Conservation (phyloP, 2,113 vertebrate species). For the Sterrhoptilus dennistouni region DNA sequence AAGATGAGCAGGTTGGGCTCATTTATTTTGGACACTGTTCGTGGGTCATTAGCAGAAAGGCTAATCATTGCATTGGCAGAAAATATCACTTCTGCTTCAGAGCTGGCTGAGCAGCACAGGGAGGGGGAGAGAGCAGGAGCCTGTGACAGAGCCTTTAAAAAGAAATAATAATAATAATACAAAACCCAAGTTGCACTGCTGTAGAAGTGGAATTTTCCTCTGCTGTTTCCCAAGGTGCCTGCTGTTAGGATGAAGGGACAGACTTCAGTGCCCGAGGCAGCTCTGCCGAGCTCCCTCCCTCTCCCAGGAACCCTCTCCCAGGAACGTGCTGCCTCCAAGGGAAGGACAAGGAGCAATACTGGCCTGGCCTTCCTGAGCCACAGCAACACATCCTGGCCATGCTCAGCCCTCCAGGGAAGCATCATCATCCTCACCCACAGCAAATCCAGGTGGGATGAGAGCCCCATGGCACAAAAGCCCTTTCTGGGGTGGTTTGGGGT, state of each 20-base stretch:
- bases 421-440: neutral
- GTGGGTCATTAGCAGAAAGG: conserved; percentile 60
- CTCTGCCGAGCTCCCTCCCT: neutral
- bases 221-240: neutral
- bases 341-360: rapidly evolving
- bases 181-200: neutral
- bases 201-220: conserved; percentile 33
- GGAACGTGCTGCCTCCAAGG: rapidly evolving
- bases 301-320: neutral
- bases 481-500: neutral
- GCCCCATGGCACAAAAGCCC: neutral
- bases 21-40: conserved; percentile 66
- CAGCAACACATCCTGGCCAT: rapidly evolving
- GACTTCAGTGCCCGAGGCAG: neutral
- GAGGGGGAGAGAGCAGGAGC: neutral
- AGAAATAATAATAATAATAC: neutral
- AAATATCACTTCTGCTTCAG: conserved; percentile 46
- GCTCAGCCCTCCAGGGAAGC: neutral
- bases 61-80: conserved; percentile 63
- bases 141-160: neutral
- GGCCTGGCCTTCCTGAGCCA: neutral
- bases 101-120: neutral
- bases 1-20: conserved; percentile 63
- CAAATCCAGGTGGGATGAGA: rapidly evolving
- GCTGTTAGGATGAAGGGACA: neutral